Base-by-base conservation (phyloP, 1,140 invertebrate species). In the Microplitis demolitor region DNA sequence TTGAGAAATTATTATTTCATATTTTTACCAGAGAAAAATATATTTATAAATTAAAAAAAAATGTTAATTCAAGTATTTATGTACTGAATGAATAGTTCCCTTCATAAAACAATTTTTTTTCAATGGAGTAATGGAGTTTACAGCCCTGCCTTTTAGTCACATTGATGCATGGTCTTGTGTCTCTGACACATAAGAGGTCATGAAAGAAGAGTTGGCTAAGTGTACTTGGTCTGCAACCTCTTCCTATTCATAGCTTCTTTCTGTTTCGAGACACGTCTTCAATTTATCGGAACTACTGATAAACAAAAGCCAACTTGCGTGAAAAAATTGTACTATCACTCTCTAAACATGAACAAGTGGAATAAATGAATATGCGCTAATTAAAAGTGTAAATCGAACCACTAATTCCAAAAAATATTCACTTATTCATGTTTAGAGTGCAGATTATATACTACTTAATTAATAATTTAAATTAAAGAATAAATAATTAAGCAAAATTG, bases 211-310 rank as follows among this genome's bases (percentile, higher is more conserved):
- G 60, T 62, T 35, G 33, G 33, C 11, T 62, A 64, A 64, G 34
- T 13, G n/a, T 11, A 24, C 39, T 64, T 50, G 6, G 6, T 64
- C 37, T 64, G 4, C 13, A 64, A 35, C 3, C 34, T 50, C 37
- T 64, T 50, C 13, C 62, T 24, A 64, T 64, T 50, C 37, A 64
- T 51, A 50, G 13, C 8, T 14, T 64, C 8, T 50, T 35, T n/a
- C 11, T 33, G 4, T 31, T 37, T 45, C 37, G 11, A 50, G 37
- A 50, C 5, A 8, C 6, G 6, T 14, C 14, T 64, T 16, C 62
- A 50, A 45, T 64, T 64, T 64, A 50, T 64, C 50, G 37, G 39
- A 64, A 16, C 62, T 62, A 64, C 62, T 64, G 6, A 6, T n/a
- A 24, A 50, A 45, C 16, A 64, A 50, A 64, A 64, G 60, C 31